Evolutionary conservation across 2,797 vertebrate genomes (phyloP), one percentile per base, ranked within the genome.

Genomic region (Aplochiton taeniatus): DNA sequence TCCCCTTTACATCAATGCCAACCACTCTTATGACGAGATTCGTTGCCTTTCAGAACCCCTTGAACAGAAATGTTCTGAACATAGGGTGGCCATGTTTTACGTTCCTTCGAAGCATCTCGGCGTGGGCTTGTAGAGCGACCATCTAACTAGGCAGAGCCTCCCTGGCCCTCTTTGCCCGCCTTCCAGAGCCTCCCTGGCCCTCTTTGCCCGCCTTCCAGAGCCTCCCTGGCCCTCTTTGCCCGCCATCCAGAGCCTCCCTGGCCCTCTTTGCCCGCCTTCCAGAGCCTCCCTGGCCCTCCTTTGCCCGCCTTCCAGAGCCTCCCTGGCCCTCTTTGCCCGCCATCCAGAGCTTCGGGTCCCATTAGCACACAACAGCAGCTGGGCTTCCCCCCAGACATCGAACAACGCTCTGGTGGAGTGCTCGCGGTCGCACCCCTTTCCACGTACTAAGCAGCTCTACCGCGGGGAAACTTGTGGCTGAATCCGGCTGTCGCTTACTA

Each of bases 391-490:
- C 53, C 55, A 69, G 51, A 14, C 65, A 48, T 41, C 10, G 59
- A 78, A 69, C 65, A 69, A 76, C 67, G 54, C n/a, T 45, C 13
- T 42, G 11, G 44, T 4, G 0, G n/a, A 11, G 42, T 19, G 58
- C 46, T 10, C 47, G 13, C 9, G 42, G 55, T 63, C 17, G 44
- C 17, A 18, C 60, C 17, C 56, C 42, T 42, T 49, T 56, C 19
- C 44, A 31, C 6, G 6, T 31, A 31, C 6, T 6, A 6, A 31
- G 31, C 31, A 31, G 31, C 31, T 31, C 31, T 6, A 31, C 2
- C 31, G 31, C 31, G 31, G 2, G n/a, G 31, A 31, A 31, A 31
- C 31, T 31, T 6, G 2, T 2, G 31, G 31, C 31, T 31, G 31
- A 31, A 31, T 31, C 31, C 6, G 31, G 6, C 31, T 31, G 31